These are phyloP conservation scores for Geotrupes spiniger DNA, from an alignment of 2,888 invertebrate genomes.

Conservation along the genomic window DNA sequence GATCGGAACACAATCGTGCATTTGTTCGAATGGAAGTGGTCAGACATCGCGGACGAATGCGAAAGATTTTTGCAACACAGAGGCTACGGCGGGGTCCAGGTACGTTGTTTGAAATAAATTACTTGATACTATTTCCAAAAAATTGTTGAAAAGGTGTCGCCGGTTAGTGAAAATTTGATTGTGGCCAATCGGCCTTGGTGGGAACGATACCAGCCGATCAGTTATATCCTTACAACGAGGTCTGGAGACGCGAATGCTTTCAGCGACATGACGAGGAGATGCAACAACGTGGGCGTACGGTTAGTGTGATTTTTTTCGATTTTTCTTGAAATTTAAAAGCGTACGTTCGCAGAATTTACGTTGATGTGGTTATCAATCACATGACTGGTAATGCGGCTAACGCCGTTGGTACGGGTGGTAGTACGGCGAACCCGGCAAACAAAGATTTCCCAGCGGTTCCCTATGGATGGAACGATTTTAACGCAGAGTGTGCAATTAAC, in stretches of 20 bases:
- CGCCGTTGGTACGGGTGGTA: constrained; percentile 63
- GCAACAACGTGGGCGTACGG: constrained; percentile 76
- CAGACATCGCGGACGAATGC: constrained; percentile 76
- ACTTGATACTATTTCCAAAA: neutral
- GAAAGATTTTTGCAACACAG: constrained; percentile 74
- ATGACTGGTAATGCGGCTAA: constrained; percentile 60
- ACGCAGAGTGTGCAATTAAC: constrained; percentile 61
- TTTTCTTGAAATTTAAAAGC: neutral
- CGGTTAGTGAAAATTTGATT: constrained; percentile 69
- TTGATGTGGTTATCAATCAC: constrained; percentile 82
- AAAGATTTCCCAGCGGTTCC: constrained; percentile 60
- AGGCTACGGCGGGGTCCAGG: constrained; percentile 74
- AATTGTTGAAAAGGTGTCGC: constrained; percentile 60
- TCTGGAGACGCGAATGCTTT: constrained; percentile 76
- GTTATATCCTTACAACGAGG: constrained; percentile 71
- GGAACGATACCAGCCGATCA: constrained; percentile 85
- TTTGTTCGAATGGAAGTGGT: constrained; percentile 81
- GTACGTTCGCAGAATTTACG: constrained; percentile 66
- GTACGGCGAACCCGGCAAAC: constrained; percentile 51
- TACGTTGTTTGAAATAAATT: constrained; percentile 36
- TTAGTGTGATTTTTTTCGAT: constrained; percentile 34
- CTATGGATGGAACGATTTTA: constrained; percentile 66
- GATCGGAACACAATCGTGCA: constrained; percentile 69
- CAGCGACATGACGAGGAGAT: constrained; percentile 71
- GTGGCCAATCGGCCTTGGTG: constrained; percentile 70